Evolutionary conservation across 2,797 vertebrate species (phyloP).

Genomic region (Steatocranus sp.): DNA sequence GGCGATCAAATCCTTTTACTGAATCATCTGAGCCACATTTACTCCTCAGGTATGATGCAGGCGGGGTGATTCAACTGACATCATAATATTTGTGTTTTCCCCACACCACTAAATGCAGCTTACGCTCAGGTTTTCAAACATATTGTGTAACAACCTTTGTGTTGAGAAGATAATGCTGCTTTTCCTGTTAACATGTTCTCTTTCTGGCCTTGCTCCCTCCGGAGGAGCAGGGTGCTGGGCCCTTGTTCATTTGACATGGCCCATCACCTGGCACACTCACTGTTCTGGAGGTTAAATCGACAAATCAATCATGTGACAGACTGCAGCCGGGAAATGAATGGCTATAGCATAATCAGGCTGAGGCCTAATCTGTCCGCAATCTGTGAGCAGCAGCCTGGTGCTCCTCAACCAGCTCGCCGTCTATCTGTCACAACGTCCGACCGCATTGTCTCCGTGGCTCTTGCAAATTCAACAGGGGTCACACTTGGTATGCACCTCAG

Average conservation of each 20-base stretch:
- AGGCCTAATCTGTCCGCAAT: conserved; percentile 62
- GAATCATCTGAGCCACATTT: conserved; percentile 25
- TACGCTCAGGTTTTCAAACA: not conserved
- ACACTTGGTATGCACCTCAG: not conserved
- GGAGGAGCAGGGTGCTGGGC: conserved; percentile 50
- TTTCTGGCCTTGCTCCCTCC: conserved; percentile 23
- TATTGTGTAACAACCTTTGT: not conserved
- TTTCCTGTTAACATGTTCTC: not conserved
- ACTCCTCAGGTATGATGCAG: not conserved
- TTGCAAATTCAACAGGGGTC: not conserved
- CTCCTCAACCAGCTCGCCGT: conserved; percentile 33
- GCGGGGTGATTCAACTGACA: not conserved
- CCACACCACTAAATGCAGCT: not conserved
- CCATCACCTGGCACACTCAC: conserved; percentile 65
- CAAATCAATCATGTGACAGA: conserved; percentile 79
- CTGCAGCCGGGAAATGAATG: conserved; percentile 74
- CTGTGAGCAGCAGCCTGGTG: conserved; percentile 58
- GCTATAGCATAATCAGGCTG: conserved; percentile 70
- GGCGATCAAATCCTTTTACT: conserved; percentile 33
- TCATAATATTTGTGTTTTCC: not conserved
- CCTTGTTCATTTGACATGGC: conserved; percentile 70
- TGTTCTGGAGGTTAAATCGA: conserved; percentile 77
- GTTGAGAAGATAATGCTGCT: not conserved
- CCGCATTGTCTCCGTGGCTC: not conserved
- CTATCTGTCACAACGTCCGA: conserved; percentile 19